Evolutionary conservation across 2,888 invertebrate species (phyloP).

Genomic region (Cyrtodaria siliqua): DNA sequence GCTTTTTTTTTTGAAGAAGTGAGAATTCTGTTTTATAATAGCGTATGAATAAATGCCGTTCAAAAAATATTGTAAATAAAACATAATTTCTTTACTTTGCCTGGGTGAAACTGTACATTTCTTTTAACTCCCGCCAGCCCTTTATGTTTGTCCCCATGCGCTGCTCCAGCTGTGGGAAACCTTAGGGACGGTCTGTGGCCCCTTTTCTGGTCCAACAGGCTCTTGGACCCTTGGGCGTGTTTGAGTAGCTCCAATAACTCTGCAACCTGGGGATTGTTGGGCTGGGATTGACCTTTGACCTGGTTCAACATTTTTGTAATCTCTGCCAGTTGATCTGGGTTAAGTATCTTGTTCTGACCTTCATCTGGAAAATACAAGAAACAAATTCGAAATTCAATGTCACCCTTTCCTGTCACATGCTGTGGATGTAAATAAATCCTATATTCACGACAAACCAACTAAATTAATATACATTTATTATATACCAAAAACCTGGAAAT

Average conservation of each 20-base stretch:
- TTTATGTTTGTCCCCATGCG: conserved; percentile 24
- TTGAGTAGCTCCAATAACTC: conserved; percentile 47
- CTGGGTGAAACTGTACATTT: conserved; percentile 57
- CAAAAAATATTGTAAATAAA: too few relatives aligned
- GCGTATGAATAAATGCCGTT: too few relatives aligned
- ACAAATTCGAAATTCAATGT: too few relatives aligned
- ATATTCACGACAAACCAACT: too few relatives aligned
- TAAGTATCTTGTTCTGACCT: conserved; percentile 54
- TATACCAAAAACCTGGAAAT: too few relatives aligned
- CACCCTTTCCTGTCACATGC: too few relatives aligned
- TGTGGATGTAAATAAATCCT: too few relatives aligned
- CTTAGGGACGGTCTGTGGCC: conserved; percentile 1
- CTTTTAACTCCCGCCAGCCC: conserved; percentile 8
- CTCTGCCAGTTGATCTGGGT: conserved; percentile 72
- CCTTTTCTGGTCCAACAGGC: conserved; percentile 18
- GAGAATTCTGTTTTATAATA: too few relatives aligned
- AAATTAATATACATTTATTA: too few relatives aligned
- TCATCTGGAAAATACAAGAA: too few relatives aligned
- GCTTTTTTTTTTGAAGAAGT: too few relatives aligned
- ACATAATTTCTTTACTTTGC: conserved; percentile 49
- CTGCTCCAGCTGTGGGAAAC: not conserved
- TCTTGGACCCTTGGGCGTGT: conserved; percentile 33
- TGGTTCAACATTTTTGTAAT: conserved; percentile 69
- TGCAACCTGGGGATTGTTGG: conserved; percentile 40
- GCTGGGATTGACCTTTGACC: conserved; percentile 48